Percentiles rank a stretch among this genome's conserved stretches.
These are phyloP conservation scores for Drosophila rubida DNA, from an alignment of 2,888 invertebrate genomes.

Conservation along the genomic window DNA sequence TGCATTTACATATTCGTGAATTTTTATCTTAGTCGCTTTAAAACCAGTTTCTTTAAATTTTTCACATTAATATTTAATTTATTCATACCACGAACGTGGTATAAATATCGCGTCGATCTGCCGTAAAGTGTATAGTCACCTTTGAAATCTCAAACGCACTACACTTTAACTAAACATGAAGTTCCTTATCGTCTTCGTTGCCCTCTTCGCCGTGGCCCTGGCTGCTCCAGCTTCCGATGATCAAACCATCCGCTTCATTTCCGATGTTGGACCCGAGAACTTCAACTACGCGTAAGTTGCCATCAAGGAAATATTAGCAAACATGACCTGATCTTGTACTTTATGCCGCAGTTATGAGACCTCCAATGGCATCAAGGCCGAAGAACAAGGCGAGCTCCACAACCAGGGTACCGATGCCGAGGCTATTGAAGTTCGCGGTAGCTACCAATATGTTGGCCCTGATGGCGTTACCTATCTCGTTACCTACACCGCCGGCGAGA, in stretches of 20 bases:
- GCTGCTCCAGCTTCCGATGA: conserved; percentile 46
- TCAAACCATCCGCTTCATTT: not conserved
- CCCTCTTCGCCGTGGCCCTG: conserved; percentile 66
- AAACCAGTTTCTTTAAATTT: conserved; percentile 14
- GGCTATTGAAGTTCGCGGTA: not conserved
- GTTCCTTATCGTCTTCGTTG: conserved; percentile 67
- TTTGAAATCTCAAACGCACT: conserved; percentile 32
- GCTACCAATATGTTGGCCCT: not conserved
- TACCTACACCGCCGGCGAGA: conserved; percentile 16
- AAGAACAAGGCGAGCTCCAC: fast-evolving
- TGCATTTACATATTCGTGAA: conserved; percentile 8
- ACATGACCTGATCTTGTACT: not conserved
- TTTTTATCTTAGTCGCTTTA: not conserved
- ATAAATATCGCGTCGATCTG: conserved; percentile 9
- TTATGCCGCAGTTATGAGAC: conserved; percentile 28
- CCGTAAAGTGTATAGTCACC: conserved; percentile 18
- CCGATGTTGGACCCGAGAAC: conserved; percentile 84
- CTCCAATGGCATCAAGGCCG: not conserved
- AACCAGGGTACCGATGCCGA: not conserved
- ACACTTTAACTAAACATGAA: conserved; percentile 51
- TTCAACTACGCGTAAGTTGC: conserved; percentile 84
- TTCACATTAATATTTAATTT: not conserved
- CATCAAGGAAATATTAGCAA: not conserved
- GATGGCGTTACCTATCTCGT: not conserved
- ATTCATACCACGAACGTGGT: not conserved